Conservation (phyloP, 1,140 invertebrate species). For the Antheraea pernyi region DNA sequence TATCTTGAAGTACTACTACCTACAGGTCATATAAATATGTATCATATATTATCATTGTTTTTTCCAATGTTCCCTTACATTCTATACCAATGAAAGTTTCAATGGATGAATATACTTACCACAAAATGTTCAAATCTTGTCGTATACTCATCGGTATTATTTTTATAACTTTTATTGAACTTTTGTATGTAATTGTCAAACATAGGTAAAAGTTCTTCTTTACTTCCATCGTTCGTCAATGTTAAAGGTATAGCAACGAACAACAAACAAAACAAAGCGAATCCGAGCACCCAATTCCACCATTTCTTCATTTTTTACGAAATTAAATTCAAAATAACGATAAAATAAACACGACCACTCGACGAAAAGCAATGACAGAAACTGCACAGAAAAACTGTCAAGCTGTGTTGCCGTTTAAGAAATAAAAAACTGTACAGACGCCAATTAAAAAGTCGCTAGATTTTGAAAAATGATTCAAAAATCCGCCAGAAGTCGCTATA, state of each 20-base stretch:
- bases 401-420: no score
- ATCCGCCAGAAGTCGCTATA: no score
- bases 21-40: no score
- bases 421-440: no score
- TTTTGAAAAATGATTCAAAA: no score
- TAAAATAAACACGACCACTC: no score
- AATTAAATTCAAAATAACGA: not conserved
- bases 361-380: no score
- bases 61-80: no score
- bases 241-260: constrained; percentile 60
- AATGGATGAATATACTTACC: constrained; percentile 67
- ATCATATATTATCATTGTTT: no score
- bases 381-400: not conserved
- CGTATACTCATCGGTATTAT: constrained; percentile 80
- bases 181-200: constrained; percentile 82
- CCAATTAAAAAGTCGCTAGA: no score
- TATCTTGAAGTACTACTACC: no score
- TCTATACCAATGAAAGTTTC: no score
- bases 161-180: constrained; percentile 85
- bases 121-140: constrained; percentile 83
- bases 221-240: constrained; percentile 33
- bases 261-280: constrained; percentile 56
- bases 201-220: constrained; percentile 61
- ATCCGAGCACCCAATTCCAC: constrained; percentile 61
- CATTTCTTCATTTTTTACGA: constrained; percentile 57